Base-by-base conservation (phyloP, 92 coral and sea anemone species). In the Desmophyllum pertusum region DNA sequence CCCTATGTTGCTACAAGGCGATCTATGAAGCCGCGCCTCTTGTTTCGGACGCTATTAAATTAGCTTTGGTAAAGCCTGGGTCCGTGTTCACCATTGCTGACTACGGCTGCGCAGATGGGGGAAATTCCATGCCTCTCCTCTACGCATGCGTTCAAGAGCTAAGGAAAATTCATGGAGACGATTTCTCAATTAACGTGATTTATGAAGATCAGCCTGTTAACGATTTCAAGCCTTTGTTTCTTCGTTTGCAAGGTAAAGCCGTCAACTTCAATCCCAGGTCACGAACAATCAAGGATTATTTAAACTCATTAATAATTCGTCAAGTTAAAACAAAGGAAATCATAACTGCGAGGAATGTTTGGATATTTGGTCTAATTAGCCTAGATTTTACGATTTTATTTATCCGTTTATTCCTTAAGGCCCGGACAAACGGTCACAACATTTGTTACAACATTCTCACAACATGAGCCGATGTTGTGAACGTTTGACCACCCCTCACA, bases 121-220 rank as follows among this genome's bases (percentile, higher is more conserved):
- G 92, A 6, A 92, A 91, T 7, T 89, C 95, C 23, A 92, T 92
- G 95, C 91, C 93, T 3, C 89, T 92, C 0, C 35, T 92, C 17
- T 59, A 59, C 35, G 65, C 65, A 59, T 59, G 65, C 65, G 35
- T 59, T 25, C 33, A 25, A 59, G 65, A 59, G 65, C 65, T 59
- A 23, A 27, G 65, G 10, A 63, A 78, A 42, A 59, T 48, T 6
- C 62, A 30, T 4, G 48, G 43, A 70, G 48, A 70, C 75, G 48
- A 59, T 29, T 15, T 59, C 6, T 13, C 72, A 36, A 78, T 40
- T 50, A 6, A n/a, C 30, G 75, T 37, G 65, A 55, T 90, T 73
- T 93, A 93, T 78, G 96, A 93, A 61, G 96, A 93, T 76, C 96
- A 93, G 67, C 94, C 96, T 19, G 90, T 90, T 23, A 93, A 93